Conservation (phyloP, 2,113 vertebrate species). For the Melospiza georgiana region DNA sequence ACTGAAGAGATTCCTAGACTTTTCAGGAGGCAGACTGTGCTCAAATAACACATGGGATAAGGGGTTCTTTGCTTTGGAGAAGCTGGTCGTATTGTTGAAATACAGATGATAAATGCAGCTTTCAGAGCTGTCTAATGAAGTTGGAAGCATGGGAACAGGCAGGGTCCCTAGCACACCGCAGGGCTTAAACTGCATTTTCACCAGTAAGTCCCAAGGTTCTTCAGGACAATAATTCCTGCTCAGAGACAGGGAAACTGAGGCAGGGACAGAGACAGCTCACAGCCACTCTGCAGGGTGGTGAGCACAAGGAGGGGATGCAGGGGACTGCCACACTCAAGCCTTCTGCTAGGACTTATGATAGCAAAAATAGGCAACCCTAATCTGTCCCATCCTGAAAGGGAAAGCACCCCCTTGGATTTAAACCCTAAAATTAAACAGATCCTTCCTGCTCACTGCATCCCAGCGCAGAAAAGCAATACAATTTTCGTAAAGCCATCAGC, state of each 20-base stretch:
- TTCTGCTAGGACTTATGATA: neutral
- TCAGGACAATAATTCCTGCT: neutral
- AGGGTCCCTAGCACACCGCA: neutral
- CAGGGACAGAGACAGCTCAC: neutral
- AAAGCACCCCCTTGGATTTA: neutral
- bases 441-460: neutral
- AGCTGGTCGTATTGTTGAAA: rapidly evolving
- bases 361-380: neutral
- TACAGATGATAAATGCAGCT: neutral
- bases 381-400: neutral
- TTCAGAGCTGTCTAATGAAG: neutral
- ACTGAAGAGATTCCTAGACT: neutral
- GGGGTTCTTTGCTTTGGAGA: neutral
- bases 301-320: neutral
- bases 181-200: neutral
- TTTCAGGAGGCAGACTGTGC: neutral
- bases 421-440: neutral
- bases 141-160: neutral
- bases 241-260: neutral
- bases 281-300: neutral
- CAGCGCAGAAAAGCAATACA: neutral
- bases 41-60: neutral
- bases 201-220: neutral
- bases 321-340: neutral
- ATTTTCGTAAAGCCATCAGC: neutral